A percentile compares a stretch with the other conserved stretches of the same genome.
Evolutionary conservation across 2,797 vertebrate species (phyloP).

Genomic region (Aeoliscus strigatus): DNA sequence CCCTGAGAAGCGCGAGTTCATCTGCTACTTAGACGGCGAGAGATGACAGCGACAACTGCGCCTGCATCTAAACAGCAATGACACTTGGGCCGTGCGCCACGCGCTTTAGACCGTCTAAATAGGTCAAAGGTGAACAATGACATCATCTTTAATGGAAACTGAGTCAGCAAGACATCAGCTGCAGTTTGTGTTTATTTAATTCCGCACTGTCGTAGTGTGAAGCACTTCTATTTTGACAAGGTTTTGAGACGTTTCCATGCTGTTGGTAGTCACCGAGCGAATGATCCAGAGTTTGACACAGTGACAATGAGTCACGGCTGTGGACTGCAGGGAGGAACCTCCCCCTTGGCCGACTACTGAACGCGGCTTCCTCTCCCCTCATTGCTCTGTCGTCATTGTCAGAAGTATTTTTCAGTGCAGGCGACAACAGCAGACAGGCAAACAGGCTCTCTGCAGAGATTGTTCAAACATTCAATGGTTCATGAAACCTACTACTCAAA

Average conservation of each 20-base stretch:
- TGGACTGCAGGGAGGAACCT: constrained; percentile 11
- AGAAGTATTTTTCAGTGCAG: constrained; percentile 3
- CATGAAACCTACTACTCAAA: neutral
- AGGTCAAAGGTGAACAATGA: too few species aligned
- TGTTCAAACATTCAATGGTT: neutral
- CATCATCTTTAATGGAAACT: constrained; percentile 3
- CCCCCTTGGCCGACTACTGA: neutral
- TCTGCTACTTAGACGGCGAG: too few species aligned
- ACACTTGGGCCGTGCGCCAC: too few species aligned
- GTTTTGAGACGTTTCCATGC: constrained; percentile 11
- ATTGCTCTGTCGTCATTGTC: constrained; percentile 8
- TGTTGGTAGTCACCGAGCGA: constrained; percentile 14
- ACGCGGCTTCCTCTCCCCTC: constrained; percentile 8
- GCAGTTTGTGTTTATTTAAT: constrained; percentile 2
- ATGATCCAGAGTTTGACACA: constrained; percentile 21
- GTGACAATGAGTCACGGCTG: constrained; percentile 17
- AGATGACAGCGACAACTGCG: too few species aligned
- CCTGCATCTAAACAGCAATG: too few species aligned
- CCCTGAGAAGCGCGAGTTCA: too few species aligned
- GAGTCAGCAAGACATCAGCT: constrained; percentile 2
- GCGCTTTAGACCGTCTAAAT: too few species aligned
- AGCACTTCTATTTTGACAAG: constrained; percentile 12
- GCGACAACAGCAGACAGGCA: neutral
- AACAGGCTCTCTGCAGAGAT: neutral
- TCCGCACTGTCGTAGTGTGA: neutral